phyloP scores from a whole-genome alignment of 2,113 vertebrate species.

The Pterocles gutturalis region DNA sequence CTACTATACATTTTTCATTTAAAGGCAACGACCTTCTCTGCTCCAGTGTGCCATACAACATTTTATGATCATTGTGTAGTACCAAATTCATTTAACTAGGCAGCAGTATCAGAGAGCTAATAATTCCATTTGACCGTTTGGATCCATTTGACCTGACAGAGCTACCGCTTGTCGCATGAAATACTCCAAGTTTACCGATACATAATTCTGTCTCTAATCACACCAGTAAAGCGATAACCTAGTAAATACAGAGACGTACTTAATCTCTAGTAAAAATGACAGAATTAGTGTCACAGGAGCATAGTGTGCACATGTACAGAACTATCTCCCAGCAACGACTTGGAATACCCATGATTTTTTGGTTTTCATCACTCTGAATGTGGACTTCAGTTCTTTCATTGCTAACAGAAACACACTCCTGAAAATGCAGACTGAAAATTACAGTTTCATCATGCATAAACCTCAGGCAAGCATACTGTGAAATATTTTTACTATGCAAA shows the following conservation, averaged over 20 bases:
- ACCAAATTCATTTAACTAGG: background rate
- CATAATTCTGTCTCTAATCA: background rate
- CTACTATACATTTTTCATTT: slow-evolving; percentile 51
- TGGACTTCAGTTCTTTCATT: background rate
- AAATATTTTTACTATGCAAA: slow-evolving; percentile 50
- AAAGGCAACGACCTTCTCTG: slow-evolving; percentile 30
- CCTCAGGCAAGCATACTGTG: background rate
- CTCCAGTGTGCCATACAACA: background rate
- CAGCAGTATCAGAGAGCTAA: background rate
- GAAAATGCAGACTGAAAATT: slow-evolving; percentile 31
- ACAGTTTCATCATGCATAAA: slow-evolving; percentile 14
- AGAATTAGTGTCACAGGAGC: background rate
- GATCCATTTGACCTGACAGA: background rate
- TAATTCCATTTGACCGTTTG: slow-evolving; percentile 1
- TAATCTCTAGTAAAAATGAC: background rate
- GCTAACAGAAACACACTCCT: slow-evolving; percentile 3
- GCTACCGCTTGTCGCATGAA: background rate
- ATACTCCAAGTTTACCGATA: background rate
- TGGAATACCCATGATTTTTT: background rate
- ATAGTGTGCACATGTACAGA: background rate
- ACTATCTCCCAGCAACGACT: background rate
- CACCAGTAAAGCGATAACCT: background rate
- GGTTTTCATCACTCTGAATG: background rate
- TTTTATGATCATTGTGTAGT: slow-evolving; percentile 3
- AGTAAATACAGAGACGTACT: background rate